A percentile compares a stretch with the other conserved stretches of the same genome.
These are phyloP conservation scores for Lophius americanus DNA, from an alignment of 2,797 vertebrate genomes.

Conservation along the genomic window DNA sequence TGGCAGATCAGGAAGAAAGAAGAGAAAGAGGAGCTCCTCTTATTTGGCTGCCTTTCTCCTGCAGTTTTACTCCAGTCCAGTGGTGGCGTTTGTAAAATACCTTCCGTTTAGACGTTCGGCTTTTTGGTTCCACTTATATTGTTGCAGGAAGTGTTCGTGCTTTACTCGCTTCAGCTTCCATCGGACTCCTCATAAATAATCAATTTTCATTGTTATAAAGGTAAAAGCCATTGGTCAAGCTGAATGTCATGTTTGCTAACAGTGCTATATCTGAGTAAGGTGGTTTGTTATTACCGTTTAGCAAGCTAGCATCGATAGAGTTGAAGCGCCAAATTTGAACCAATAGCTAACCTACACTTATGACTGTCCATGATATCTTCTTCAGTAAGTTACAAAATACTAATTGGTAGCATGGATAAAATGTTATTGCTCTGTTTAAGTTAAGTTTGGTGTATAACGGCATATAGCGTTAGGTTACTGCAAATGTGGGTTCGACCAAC, in stretches of 20 bases:
- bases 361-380: too few relatives aligned
- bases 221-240: accelerated
- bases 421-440: neutral
- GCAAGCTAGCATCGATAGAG: neutral
- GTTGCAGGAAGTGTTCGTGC: constrained; percentile 20
- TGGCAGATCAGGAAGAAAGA: neutral
- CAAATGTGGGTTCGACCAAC: too few relatives aligned
- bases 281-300: neutral
- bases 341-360: neutral
- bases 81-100: neutral
- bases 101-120: too few relatives aligned
- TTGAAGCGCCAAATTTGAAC: constrained; percentile 69
- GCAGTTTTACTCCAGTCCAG: neutral
- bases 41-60: neutral
- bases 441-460: neutral
- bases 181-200: neutral
- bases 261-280: too few relatives aligned
- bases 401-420: neutral
- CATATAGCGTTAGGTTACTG: neutral
- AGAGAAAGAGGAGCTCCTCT: too few relatives aligned
- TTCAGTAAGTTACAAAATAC: too few relatives aligned
- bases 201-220: neutral
- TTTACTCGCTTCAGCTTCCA: neutral
- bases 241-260: accelerated
- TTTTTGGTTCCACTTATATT: constrained; percentile 28